A percentile compares a stretch with the other conserved stretches of the same genome.
These are phyloP conservation scores for Drosophila lini DNA, from an alignment of 1,140 invertebrate species.

Conservation along the genomic window DNA sequence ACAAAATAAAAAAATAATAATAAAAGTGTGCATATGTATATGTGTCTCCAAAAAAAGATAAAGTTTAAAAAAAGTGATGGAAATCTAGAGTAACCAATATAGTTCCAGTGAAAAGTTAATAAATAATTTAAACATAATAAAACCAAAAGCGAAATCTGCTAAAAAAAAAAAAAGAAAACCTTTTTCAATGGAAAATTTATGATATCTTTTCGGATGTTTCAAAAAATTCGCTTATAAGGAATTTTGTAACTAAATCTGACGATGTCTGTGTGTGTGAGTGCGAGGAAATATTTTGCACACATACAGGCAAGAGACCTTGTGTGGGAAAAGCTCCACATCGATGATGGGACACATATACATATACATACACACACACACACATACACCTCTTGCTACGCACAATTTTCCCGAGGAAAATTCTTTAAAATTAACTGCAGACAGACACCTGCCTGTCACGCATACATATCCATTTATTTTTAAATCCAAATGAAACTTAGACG, in stretches of 20 bases:
- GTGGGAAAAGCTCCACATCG: conserved; percentile 57
- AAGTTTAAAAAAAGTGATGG: conserved; percentile 3
- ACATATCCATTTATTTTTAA: conserved; percentile 71
- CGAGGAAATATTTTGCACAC: conserved; percentile 59
- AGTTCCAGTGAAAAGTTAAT: conserved; percentile 31
- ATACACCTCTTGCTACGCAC: conserved; percentile 61
- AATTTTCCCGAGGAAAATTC: conserved; percentile 57
- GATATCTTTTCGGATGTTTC: conserved; percentile 50
- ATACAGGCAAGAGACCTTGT: conserved; percentile 23
- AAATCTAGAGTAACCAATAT: not conserved
- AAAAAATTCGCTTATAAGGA: conserved; percentile 82
- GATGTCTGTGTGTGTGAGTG: conserved; percentile 18
- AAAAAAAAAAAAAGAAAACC: not conserved
- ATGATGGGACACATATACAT: conserved; percentile 41
- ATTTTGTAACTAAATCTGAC: conserved; percentile 84
- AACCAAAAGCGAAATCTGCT: conserved; percentile 11
- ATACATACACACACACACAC: conserved; percentile 37
- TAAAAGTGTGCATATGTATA: conserved; percentile 65
- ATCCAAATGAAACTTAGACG: conserved; percentile 67
- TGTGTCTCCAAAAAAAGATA: conserved; percentile 41
- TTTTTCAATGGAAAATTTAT: conserved; percentile 31
- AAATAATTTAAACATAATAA: conserved; percentile 5
- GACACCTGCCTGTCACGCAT: conserved; percentile 71
- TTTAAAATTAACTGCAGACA: conserved; percentile 81
- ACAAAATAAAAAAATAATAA: conserved; percentile 14